A percentile compares a stretch with the other conserved stretches of the same genome.
These are phyloP conservation scores for Cephonodes hylas DNA, from an alignment of 2,888 invertebrate genomes.

Conservation along the genomic window DNA sequence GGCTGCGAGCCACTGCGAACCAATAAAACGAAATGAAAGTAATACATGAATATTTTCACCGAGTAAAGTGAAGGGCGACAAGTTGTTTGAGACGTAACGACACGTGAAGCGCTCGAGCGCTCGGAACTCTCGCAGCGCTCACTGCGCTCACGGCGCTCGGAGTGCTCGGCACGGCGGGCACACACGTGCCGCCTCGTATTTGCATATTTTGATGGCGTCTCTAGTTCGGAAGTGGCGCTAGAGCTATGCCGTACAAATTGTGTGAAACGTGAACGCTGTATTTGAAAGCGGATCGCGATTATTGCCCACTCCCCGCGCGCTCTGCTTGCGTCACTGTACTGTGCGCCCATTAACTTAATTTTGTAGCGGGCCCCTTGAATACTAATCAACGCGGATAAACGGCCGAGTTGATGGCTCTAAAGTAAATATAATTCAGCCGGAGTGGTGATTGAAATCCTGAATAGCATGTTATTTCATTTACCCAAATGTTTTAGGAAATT, in stretches of 20 bases:
- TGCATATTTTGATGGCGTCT: conserved; percentile 8
- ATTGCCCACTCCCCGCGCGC: background rate
- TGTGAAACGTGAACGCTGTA: background rate
- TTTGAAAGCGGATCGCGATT: background rate
- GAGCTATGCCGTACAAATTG: background rate
- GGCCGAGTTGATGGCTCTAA: background rate
- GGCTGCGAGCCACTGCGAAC: no score
- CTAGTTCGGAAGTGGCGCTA: background rate
- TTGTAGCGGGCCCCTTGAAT: background rate
- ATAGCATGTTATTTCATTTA: background rate
- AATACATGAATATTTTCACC: background rate
- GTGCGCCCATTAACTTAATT: background rate
- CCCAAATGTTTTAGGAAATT: no score
- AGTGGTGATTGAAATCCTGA: background rate
- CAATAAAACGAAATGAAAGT: background rate
- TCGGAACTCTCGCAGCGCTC: background rate
- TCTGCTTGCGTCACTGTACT: background rate
- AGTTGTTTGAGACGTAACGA: background rate
- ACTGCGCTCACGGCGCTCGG: background rate
- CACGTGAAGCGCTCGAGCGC: background rate
- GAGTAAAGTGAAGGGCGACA: background rate
- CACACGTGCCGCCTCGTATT: background rate
- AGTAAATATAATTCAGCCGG: background rate
- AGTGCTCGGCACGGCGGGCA: background rate
- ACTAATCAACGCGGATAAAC: background rate